phyloP scores from a whole-genome alignment of 2,888 invertebrate species.

The Rotaria magnacalcarata region DNA sequence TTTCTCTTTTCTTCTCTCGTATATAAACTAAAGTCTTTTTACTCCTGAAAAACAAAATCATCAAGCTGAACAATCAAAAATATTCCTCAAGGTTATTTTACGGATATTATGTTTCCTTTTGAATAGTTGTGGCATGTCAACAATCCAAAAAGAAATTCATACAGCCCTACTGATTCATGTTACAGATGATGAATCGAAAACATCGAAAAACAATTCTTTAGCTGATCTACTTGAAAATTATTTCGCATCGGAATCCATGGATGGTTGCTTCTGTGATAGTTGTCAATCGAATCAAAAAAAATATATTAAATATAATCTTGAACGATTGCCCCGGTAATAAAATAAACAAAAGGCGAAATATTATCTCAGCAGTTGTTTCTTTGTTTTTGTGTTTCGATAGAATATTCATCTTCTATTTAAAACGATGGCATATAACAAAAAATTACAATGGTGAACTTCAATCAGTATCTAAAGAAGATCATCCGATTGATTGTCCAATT shows the following conservation, averaged over 20 bases:
- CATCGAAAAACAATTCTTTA: background rate
- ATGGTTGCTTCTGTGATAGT: background rate
- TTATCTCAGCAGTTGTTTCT: background rate
- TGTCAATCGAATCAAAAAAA: constrained; percentile 17
- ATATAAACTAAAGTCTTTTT: background rate
- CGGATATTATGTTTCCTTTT: background rate
- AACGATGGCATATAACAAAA: constrained; percentile 32
- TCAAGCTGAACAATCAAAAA: background rate
- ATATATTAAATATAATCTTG: constrained; percentile 2
- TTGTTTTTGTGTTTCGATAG: background rate
- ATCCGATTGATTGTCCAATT: background rate
- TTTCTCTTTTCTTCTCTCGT: background rate
- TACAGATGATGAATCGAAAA: background rate
- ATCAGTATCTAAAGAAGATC: constrained; percentile 35
- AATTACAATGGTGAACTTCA: background rate
- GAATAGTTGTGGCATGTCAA: constrained; percentile 3
- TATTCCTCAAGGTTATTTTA: background rate
- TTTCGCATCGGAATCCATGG: background rate
- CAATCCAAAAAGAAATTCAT: constrained; percentile 19
- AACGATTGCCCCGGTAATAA: constrained; percentile 8
- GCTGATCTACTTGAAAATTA: constrained; percentile 6
- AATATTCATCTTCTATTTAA: constrained; percentile 21
- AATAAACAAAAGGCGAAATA: no score
- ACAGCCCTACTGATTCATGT: constrained; percentile 19
- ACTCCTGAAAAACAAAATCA: background rate